A percentile compares a stretch with the other conserved stretches of the same genome.
These are phyloP conservation scores for Neodiprion virginianus DNA, from an alignment of 1,140 invertebrate species.

Conservation along the genomic window DNA sequence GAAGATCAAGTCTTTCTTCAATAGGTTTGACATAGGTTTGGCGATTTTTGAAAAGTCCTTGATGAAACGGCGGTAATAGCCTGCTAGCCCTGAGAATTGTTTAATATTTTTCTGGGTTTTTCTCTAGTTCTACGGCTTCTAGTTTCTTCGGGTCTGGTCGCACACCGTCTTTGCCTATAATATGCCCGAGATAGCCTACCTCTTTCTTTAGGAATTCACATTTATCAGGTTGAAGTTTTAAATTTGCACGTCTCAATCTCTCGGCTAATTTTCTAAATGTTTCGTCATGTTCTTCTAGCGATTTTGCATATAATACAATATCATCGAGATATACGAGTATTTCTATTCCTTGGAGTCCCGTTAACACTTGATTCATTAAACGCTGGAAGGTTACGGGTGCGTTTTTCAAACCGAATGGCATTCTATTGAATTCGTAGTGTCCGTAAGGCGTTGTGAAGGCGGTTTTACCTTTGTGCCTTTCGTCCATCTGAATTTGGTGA, in stretches of 20 bases:
- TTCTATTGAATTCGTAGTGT: slow-evolving; percentile 48
- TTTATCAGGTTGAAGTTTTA: slow-evolving; percentile 56
- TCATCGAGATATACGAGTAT: slow-evolving; percentile 58
- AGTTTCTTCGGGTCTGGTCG: slow-evolving; percentile 42
- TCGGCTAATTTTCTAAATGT: slow-evolving; percentile 45
- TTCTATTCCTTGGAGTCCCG: slow-evolving; percentile 34
- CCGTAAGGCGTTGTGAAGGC: slow-evolving; percentile 36
- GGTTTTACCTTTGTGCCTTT: slow-evolving; percentile 37
- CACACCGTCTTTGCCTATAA: neutral
- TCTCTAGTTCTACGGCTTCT: slow-evolving; percentile 26
- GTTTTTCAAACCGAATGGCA: slow-evolving; percentile 55
- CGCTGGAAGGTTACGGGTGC: slow-evolving; percentile 56
- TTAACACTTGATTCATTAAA: slow-evolving; percentile 51
- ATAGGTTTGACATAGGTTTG: slow-evolving; percentile 36
- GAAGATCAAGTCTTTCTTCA: slow-evolving; percentile 14
- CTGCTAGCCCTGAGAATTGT: slow-evolving; percentile 48
- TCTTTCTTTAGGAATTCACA: slow-evolving; percentile 58
- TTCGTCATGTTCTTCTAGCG: slow-evolving; percentile 50
- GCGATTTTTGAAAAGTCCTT: slow-evolving; percentile 34
- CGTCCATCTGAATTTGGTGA: slow-evolving; percentile 45
- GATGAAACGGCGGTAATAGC: slow-evolving; percentile 42
- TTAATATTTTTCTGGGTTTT: slow-evolving; percentile 40
- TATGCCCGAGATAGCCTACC: slow-evolving; percentile 49
- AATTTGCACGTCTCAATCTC: slow-evolving; percentile 37
- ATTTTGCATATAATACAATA: slow-evolving; percentile 45